These are phyloP conservation scores for Eristalinus aeneus DNA, from an alignment of 2,888 invertebrate species.

Conservation along the genomic window DNA sequence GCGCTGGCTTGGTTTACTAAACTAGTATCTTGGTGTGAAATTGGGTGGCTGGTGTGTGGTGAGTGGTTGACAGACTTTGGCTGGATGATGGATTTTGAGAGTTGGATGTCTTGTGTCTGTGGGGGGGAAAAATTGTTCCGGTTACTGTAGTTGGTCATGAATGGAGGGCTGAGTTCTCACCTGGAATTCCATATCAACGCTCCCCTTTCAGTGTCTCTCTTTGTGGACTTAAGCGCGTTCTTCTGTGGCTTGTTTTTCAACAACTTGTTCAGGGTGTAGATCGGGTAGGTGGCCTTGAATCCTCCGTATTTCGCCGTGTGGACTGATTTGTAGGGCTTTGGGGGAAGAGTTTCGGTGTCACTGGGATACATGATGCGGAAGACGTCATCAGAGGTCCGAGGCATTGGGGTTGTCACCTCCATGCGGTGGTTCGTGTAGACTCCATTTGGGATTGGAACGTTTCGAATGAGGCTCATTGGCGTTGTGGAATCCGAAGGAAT, in stretches of 20 bases:
- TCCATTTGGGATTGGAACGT: constrained; percentile 23
- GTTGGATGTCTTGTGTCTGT: constrained; percentile 21
- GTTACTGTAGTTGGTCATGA: background rate
- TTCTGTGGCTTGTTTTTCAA: constrained; percentile 42
- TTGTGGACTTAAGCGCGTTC: background rate
- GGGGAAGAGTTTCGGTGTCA: background rate
- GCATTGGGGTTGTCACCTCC: constrained; percentile 47
- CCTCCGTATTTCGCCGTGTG: constrained; percentile 62
- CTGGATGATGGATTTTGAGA: constrained; percentile 20
- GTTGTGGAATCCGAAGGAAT: constrained; percentile 32
- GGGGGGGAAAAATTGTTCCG: background rate
- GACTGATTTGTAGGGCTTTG: constrained; percentile 26
- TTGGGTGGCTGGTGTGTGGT: background rate
- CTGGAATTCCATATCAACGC: constrained; percentile 23
- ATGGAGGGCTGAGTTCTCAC: background rate
- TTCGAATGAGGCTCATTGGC: constrained; percentile 17
- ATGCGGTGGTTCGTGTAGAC: constrained; percentile 47
- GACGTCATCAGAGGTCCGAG: background rate
- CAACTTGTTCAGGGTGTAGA: constrained; percentile 60
- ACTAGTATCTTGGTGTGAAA: constrained; percentile 27
- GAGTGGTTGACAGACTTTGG: background rate
- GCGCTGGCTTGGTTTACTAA: background rate
- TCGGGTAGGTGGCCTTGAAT: constrained; percentile 55
- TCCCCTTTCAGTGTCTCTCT: background rate
- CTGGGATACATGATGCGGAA: constrained; percentile 41